These are phyloP conservation scores for Luidia sarsii DNA, from an alignment of 53 echinoderm and acorn worm genomes.

Conservation along the genomic window DNA sequence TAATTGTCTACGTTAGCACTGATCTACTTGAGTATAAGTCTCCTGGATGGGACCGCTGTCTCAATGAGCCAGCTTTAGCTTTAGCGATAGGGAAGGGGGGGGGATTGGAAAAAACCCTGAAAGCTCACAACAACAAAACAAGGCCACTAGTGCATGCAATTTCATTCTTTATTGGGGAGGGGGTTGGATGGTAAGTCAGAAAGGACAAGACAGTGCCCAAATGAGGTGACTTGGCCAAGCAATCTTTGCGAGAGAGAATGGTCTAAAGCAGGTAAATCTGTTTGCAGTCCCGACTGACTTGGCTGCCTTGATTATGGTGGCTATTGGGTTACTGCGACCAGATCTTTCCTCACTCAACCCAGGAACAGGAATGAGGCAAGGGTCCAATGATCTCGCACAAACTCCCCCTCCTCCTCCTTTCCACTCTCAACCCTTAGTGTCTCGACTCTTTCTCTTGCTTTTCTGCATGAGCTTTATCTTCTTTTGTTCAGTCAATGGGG, in stretches of 20 bases:
- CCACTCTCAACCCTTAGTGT: background rate
- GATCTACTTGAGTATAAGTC: constrained; percentile 26
- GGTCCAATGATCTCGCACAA: constrained; percentile 18
- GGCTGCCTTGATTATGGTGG: constrained; percentile 31
- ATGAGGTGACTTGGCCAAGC: too few relatives aligned
- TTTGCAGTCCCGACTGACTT: constrained; percentile 19
- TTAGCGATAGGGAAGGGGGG: background rate
- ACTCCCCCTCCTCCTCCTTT: background rate
- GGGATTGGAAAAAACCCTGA: too few relatives aligned
- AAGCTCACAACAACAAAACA: too few relatives aligned
- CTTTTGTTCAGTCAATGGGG: too few relatives aligned
- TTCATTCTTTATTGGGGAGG: too few relatives aligned
- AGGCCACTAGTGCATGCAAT: too few relatives aligned
- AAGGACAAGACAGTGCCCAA: too few relatives aligned
- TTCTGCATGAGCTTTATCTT: background rate
- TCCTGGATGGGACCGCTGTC: too few relatives aligned
- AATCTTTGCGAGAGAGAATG: too few relatives aligned
- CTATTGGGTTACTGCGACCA: constrained; percentile 42
- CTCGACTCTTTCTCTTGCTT: background rate
- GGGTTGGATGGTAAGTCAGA: too few relatives aligned
- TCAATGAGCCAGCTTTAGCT: too few relatives aligned
- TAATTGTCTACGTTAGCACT: constrained; percentile 23
- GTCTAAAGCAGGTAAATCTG: constrained; percentile 2
- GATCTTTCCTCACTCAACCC: constrained; percentile 9
- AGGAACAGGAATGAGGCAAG: constrained; percentile 26